These are phyloP conservation scores for Dendroctonus valens DNA, from an alignment of 1,140 invertebrate genomes.

Conservation along the genomic window DNA sequence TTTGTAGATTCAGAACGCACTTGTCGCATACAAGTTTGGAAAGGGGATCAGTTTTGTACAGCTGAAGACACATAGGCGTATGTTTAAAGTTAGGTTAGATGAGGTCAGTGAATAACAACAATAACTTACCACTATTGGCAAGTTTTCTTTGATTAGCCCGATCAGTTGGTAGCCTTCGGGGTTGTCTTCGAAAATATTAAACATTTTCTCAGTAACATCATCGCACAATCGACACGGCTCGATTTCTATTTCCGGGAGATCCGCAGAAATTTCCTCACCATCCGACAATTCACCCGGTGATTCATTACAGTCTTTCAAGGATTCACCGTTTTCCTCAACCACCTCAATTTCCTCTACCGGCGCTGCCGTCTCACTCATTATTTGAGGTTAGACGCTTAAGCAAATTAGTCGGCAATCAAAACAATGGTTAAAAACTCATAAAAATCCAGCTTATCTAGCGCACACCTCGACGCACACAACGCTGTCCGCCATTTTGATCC, in stretches of 20 bases:
- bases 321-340: not conserved
- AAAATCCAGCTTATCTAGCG: slow-evolving; percentile 2
- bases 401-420: not conserved
- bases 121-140: slow-evolving; percentile 47
- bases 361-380: not conserved
- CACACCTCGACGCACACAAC: slow-evolving; percentile 5
- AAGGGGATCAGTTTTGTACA: slow-evolving; percentile 48
- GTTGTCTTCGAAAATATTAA: slow-evolving; percentile 47
- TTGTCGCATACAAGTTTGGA: slow-evolving; percentile 47
- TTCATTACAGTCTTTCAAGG: not conserved
- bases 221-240: slow-evolving; percentile 47
- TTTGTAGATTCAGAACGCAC: slow-evolving; percentile 44
- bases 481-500: slow-evolving; percentile 31
- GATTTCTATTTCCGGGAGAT: slow-evolving; percentile 15
- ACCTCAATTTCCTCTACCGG: not conserved
- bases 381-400: slow-evolving; percentile 5
- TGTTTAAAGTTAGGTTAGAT: slow-evolving; percentile 9
- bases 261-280: not conserved
- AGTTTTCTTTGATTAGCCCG: slow-evolving; percentile 47
- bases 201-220: slow-evolving; percentile 43
- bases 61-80: slow-evolving; percentile 33
- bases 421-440: slow-evolving; percentile 11
- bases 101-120: slow-evolving; percentile 17
- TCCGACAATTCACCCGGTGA: not conserved
- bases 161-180: slow-evolving; percentile 45